Conservation (phyloP, 2,888 invertebrate species). For the Stegophylla sp. region DNA sequence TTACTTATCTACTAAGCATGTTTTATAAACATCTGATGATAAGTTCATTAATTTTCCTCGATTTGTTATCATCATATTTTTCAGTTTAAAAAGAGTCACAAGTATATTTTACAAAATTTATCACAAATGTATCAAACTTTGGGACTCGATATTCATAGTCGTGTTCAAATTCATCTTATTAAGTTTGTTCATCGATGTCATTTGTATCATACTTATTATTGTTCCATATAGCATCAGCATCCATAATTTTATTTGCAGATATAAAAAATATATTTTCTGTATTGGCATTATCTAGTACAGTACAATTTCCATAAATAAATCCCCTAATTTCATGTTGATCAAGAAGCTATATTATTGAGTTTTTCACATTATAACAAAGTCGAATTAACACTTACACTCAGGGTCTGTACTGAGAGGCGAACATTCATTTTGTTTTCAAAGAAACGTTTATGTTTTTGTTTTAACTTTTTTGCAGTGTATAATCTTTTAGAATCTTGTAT, state of each 20-base stretch:
- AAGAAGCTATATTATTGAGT: not conserved
- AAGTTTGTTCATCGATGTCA: not conserved
- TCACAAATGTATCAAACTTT: not conserved
- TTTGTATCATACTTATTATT: not conserved
- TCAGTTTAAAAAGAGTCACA: not conserved
- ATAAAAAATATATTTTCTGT: slow-evolving; percentile 4
- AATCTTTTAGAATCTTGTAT: slow-evolving; percentile 23
- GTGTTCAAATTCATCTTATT: not conserved
- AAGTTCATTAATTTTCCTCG: no score
- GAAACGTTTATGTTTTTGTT: not conserved
- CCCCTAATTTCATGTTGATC: slow-evolving; percentile 4
- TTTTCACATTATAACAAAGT: slow-evolving; percentile 5
- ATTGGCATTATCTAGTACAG: not conserved
- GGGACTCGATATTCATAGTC: not conserved
- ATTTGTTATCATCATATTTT: not conserved
- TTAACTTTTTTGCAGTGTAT: slow-evolving; percentile 35
- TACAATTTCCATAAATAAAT: not conserved
- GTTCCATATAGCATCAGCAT: slow-evolving; percentile 11
- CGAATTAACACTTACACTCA: not conserved
- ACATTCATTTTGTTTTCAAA: slow-evolving; percentile 48
- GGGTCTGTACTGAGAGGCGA: not conserved
- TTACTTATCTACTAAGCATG: no score
- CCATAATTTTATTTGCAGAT: not conserved
- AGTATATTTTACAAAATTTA: slow-evolving; percentile 9
- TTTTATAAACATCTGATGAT: no score